A percentile compares a stretch with the other conserved stretches of the same genome.
These are phyloP conservation scores for Pachyrhynchus sulphureomaculatus DNA, from an alignment of 1,140 invertebrate species.

Conservation along the genomic window DNA sequence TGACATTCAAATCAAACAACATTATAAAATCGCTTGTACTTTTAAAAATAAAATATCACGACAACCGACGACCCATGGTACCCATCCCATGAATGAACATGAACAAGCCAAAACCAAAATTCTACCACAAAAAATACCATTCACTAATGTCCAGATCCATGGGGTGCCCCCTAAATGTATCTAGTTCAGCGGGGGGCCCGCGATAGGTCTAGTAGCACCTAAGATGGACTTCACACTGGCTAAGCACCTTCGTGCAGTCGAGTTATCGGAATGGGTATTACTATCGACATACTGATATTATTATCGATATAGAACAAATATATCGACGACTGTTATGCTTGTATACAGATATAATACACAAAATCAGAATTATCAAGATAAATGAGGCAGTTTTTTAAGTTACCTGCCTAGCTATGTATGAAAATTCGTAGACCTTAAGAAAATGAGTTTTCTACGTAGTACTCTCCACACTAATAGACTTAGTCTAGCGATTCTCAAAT, in stretches of 20 bases:
- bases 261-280: not conserved
- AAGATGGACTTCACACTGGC: constrained; percentile 1
- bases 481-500: no score
- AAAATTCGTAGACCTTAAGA: no score
- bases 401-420: no score
- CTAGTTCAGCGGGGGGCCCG: not conserved
- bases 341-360: no score
- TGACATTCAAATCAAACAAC: no score
- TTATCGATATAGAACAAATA: no score
- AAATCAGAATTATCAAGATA: no score
- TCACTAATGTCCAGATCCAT: not conserved
- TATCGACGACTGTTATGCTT: no score
- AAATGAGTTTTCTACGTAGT: no score
- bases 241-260: not conserved
- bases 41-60: constrained; percentile 1
- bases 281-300: no score
- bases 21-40: not conserved
- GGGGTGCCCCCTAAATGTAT: not conserved
- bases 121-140: not conserved
- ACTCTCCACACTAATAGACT: no score
- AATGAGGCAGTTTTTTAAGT: no score
- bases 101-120: not conserved
- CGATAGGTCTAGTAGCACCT: not conserved
- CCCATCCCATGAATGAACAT: not conserved
- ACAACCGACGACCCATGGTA: not conserved